Evolutionary conservation across 1,140 invertebrate species (phyloP).

Genomic region (Manduca sexta): DNA sequence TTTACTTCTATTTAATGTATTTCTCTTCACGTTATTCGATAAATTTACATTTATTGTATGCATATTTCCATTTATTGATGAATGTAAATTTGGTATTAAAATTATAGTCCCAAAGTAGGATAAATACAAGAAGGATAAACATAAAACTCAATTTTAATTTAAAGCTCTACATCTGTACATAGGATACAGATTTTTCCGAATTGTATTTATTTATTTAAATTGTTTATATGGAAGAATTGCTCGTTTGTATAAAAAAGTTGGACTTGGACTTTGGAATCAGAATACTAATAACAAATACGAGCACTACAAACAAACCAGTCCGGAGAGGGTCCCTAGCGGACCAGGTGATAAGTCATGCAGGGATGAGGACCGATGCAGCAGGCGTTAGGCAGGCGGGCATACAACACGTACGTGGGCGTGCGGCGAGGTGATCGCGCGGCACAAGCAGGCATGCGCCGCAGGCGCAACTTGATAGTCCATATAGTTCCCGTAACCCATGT

Average conservation of each 20-base stretch:
- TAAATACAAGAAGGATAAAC: no score
- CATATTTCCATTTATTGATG: neutral
- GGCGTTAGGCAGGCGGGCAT: conserved; percentile 5
- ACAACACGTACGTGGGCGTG: conserved; percentile 66
- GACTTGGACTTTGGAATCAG: no score
- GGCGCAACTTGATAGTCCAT: conserved; percentile 89
- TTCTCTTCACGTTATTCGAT: no score
- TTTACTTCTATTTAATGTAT: no score
- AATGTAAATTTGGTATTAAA: neutral
- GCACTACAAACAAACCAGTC: conserved; percentile 1
- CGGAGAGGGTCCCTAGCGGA: conserved; percentile 34
- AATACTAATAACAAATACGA: no score
- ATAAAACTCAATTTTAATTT: no score
- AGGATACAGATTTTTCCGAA: no score
- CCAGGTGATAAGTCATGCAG: conserved; percentile 25
- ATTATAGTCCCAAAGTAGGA: no score
- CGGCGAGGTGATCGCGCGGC: conserved; percentile 66
- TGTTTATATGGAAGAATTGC: no score
- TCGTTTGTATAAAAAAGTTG: no score
- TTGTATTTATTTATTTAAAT: no score
- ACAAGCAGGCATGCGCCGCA: conserved; percentile 60
- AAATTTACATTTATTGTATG: neutral
- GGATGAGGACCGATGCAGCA: conserved; percentile 10
- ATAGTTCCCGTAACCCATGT: conserved; percentile 93
- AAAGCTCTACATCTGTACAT: no score